These are phyloP conservation scores for Sebastes variabilis DNA, from an alignment of 2,797 vertebrate species.

Conservation along the genomic window DNA sequence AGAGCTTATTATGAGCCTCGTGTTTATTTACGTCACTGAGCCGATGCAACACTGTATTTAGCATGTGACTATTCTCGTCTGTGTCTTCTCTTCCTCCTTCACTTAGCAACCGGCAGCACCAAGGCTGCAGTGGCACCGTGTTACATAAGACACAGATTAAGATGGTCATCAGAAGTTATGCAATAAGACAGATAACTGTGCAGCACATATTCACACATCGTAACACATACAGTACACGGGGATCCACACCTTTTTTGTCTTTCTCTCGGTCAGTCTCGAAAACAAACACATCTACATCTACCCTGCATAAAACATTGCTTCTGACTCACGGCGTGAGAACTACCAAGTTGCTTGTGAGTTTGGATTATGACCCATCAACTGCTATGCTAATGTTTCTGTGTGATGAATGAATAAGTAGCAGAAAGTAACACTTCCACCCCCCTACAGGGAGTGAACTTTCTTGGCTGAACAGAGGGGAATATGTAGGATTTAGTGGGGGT, in stretches of 20 bases:
- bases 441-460: constrained; percentile 46
- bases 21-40: constrained; percentile 35
- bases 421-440: constrained; percentile 45
- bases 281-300: constrained; percentile 1
- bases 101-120: constrained; percentile 50
- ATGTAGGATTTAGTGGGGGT: constrained; percentile 40
- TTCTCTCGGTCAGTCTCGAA: constrained; percentile 8
- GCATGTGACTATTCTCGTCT: constrained; percentile 14
- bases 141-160: constrained; percentile 61
- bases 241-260: not conserved
- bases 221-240: not conserved
- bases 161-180: constrained; percentile 33
- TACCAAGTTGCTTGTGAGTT: constrained; percentile 32
- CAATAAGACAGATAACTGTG: constrained; percentile 25
- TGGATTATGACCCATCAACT: constrained; percentile 45
- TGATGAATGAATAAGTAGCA: constrained; percentile 49
- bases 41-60: constrained; percentile 5
- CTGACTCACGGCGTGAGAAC: constrained; percentile 49
- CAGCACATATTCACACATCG: not conserved
- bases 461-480: constrained; percentile 36
- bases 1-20: not conserved
- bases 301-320: constrained; percentile 34
- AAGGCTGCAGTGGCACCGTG: constrained; percentile 13
- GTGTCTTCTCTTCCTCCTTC: constrained; percentile 29
- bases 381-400: constrained; percentile 50